These are phyloP conservation scores for Cataglyphis albicans DNA, from an alignment of 2,888 invertebrate genomes.

Conservation along the genomic window DNA sequence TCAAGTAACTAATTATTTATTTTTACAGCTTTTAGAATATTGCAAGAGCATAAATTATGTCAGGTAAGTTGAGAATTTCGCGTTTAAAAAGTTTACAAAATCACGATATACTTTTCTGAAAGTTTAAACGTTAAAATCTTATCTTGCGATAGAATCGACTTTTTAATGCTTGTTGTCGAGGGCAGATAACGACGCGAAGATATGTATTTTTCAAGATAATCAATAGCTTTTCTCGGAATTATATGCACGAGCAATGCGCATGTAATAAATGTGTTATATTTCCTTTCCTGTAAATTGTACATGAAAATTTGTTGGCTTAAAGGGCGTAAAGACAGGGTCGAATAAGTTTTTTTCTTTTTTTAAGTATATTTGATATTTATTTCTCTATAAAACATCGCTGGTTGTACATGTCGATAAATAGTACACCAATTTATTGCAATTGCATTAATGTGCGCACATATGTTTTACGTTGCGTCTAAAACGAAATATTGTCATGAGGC, in stretches of 20 bases:
- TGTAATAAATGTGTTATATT: not conserved
- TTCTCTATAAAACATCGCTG: constrained; percentile 36
- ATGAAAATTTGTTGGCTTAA: constrained; percentile 2
- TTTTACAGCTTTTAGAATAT: not conserved
- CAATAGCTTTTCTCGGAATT: not conserved
- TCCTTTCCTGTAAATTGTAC: not conserved
- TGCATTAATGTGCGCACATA: constrained; percentile 15
- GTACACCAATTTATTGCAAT: constrained; percentile 31
- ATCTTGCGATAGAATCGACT: not conserved
- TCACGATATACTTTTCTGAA: not conserved
- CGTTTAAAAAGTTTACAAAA: not conserved
- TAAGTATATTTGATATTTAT: constrained; percentile 28
- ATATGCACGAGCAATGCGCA: not conserved
- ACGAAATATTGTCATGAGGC: not conserved
- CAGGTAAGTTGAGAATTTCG: not conserved
- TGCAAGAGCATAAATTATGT: not conserved
- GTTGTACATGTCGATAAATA: constrained; percentile 32
- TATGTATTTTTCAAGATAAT: not conserved
- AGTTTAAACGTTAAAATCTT: not conserved
- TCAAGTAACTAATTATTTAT: not conserved
- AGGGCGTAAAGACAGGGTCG: not conserved
- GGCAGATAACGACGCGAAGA: not conserved
- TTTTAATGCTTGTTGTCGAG: not conserved
- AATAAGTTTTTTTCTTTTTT: not conserved
- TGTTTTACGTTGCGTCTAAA: not conserved